Evolutionary conservation across 2,797 vertebrate genomes (phyloP), one percentile per base, ranked within the genome.

Genomic region (Vireo griseus): DNA sequence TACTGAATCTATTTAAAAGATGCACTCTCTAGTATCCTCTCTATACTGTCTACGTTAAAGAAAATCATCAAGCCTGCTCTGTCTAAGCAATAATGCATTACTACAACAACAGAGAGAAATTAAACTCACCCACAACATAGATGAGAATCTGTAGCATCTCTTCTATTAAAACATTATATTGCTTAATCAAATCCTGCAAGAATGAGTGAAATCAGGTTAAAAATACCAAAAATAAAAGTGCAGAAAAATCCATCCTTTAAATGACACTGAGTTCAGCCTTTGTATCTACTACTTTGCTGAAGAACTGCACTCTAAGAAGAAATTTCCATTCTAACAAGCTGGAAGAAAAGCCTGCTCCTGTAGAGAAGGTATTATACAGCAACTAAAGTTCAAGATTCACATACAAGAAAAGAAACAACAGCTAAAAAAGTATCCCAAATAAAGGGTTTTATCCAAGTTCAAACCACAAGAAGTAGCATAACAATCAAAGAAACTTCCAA

Each of bases 81-180:
- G 13, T 62, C 35, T 54, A 78, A 68, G 16, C 37, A 75, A 57
- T 20, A 65, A 89, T 35, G 20, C 19, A 37, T 24, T 39, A 58
- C 22, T 33, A 72, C 6, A 51, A 72, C 6, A 51, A 42, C 5
- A 51, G 12, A 83, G 9, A 78, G 19, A 77, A 88, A 47, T 25
- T 0, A 66, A 88, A 67, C 74, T 73, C 98, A 99, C 99, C 99
- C 86, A 98, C 95, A 92, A 99, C 96, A 92, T 98, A 98, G 73
- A 99, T 99, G 71, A 99, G 97, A 85, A 99, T 98, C 95, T 98
- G 99, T 26, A 99, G 98, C 99, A 99, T 99, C 97, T 99, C 99
- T 96, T 99, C 99, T 85, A 98, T 99, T 96, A 99, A 92, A 58
- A 98, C 98, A 52, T 99, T 99, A 96, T 97, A 98, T 78, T 99